Evolutionary conservation across 2,113 vertebrate species (phyloP).

Genomic region (Tursiops truncatus): DNA sequence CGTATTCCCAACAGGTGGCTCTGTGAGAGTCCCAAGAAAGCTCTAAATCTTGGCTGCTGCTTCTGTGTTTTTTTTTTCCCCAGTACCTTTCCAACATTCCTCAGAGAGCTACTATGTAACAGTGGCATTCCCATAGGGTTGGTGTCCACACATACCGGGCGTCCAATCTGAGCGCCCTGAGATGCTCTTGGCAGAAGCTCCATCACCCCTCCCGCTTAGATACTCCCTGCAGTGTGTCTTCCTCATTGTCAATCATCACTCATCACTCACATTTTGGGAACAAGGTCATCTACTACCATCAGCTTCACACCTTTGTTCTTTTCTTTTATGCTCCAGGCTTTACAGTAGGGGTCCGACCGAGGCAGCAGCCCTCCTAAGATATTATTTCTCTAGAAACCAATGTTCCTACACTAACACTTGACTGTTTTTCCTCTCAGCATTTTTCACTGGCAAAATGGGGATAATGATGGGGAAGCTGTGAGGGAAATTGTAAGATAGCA

Average conservation of each 20-base stretch:
- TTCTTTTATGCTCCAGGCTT: not conserved
- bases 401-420: not conserved
- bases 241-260: conserved; percentile 60
- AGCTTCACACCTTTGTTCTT: not conserved
- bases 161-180: conserved; percentile 11
- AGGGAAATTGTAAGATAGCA: not conserved
- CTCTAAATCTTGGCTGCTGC: not conserved
- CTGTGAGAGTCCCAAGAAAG: not conserved
- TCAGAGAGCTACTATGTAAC: not conserved
- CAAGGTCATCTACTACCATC: conserved; percentile 40
- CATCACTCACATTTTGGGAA: conserved; percentile 53
- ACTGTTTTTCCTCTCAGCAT: not conserved
- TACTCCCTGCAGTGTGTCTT: conserved; percentile 41
- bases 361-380: not conserved
- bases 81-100: not conserved
- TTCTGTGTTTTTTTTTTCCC: not conserved
- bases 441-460: not conserved
- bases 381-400: conserved; percentile 51
- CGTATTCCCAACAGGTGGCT: not conserved
- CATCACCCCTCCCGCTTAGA: not conserved
- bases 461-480: not conserved
- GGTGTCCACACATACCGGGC: not conserved
- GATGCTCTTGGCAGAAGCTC: conserved; percentile 55
- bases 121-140: not conserved
- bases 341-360: not conserved